A percentile compares a stretch with the other conserved stretches of the same genome.
These are phyloP conservation scores for Macaria liturata DNA, from an alignment of 2,888 invertebrate species.

Conservation along the genomic window DNA sequence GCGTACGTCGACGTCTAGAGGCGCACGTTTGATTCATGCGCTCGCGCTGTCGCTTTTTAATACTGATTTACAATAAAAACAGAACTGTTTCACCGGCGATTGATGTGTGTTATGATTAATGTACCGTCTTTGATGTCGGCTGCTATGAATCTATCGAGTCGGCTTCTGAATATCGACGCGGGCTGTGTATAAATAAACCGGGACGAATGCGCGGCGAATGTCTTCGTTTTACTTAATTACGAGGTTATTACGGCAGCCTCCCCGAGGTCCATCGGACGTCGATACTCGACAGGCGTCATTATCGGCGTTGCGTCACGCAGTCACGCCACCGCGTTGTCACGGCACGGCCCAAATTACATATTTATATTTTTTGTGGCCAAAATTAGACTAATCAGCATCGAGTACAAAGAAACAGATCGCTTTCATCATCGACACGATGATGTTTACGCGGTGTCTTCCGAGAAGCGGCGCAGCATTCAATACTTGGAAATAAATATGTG, in stretches of 20 bases:
- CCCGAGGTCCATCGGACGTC: constrained; percentile 25
- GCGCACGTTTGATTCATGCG: constrained; percentile 77
- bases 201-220: constrained; percentile 63
- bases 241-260: constrained; percentile 72
- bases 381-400: constrained; percentile 80
- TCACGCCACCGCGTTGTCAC: constrained; percentile 69
- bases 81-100: constrained; percentile 77
- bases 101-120: constrained; percentile 83
- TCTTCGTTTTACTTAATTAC: constrained; percentile 78
- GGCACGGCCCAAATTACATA: constrained; percentile 67
- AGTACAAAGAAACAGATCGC: constrained; percentile 81
- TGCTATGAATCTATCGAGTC: constrained; percentile 82
- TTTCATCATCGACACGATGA: constrained; percentile 82
- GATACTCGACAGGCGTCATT: constrained; percentile 47
- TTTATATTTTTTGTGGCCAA: constrained; percentile 63
- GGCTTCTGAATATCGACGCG: constrained; percentile 80
- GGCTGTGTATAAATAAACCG: constrained; percentile 74
- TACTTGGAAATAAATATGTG: constrained; percentile 84
- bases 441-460: constrained; percentile 79
- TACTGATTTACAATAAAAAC: constrained; percentile 83
- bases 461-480: constrained; percentile 79
- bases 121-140: constrained; percentile 77
- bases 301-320: constrained; percentile 48
- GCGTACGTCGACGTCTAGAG: constrained; percentile 76
- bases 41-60: constrained; percentile 80